phyloP scores from a whole-genome alignment of 2,888 invertebrate genomes.

The Temnothorax rugatulus region DNA sequence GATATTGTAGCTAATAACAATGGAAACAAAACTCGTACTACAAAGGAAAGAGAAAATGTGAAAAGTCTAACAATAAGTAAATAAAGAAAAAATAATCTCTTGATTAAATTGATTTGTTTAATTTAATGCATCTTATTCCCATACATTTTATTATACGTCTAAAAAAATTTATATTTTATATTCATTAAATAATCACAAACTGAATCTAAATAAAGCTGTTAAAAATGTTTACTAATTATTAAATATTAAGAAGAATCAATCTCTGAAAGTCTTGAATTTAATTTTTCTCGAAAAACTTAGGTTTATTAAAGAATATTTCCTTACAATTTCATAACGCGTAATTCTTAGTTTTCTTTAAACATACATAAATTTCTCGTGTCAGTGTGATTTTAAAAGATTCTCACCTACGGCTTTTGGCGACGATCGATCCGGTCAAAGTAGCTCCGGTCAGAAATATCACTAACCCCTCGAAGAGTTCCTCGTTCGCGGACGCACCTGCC shows the following conservation, averaged over 20 bases:
- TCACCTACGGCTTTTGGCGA: not conserved
- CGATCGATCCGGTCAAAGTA: not conserved
- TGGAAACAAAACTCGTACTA: not conserved
- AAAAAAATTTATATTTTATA: not conserved
- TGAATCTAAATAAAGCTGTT: not conserved
- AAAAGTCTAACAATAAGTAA: not conserved
- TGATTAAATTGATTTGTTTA: not conserved
- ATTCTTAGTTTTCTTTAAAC: not conserved
- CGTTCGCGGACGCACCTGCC: not conserved
- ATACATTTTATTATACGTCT: not conserved
- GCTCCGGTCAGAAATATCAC: conserved; percentile 13
- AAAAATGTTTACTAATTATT: not conserved
- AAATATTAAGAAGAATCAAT: not conserved
- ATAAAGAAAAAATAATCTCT: not conserved
- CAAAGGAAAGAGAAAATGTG: not conserved
- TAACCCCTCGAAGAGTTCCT: not conserved
- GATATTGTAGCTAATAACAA: not conserved
- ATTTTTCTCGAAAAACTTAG: not conserved
- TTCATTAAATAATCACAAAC: not conserved
- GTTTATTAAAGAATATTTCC: not conserved
- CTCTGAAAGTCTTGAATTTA: not conserved
- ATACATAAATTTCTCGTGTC: not conserved
- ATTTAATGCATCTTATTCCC: not conserved
- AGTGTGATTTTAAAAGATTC: not conserved
- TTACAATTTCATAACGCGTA: not conserved